Evolutionary conservation across 1,140 invertebrate species (phyloP), one percentile per base, ranked within the genome.

Genomic region (Drosophila takahashii): DNA sequence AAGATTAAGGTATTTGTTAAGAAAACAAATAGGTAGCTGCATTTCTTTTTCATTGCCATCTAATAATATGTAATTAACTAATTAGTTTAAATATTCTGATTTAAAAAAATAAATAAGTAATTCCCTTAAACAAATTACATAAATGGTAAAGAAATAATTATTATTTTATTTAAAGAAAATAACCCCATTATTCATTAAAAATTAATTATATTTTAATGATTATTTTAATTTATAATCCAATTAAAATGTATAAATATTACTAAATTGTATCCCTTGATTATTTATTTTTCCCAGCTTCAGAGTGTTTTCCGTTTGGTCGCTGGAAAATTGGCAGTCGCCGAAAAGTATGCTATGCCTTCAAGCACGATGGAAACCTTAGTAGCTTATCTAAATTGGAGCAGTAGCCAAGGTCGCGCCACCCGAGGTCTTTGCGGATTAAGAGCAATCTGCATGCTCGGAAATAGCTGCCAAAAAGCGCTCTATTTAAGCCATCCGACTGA

Each of bases 311-410:
- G 22, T 22, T 22, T 22, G 22, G 3, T 22, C 34, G 0, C 5
- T n/a, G 39, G 18, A 4, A 66, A 57, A 16, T 29, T 41, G 11
- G n/a, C 1, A 22, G 8, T 37, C 47, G 61, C 64, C 79, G n/a
- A 18, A 76, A 83, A 83, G 79, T 79, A 77, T 81, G 75, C 74
- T 9, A 57, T 15, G 13, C 9, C n/a, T 45, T 15, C 15, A 7
- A 13, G 1, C n/a, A 8, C 22, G 3, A n/a, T 29, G 34, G 16
- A 50, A 41, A 51, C 13, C 10, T 34, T 18, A 11, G 10, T 9
- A 26, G 32, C 58, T 86, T 86, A 85, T 85, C 81, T 85, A 86
- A 86, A 85, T 85, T 86, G 52, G 37, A 39, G 27, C 44, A 53
- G 11, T 34, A 22, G 15, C 6, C 71, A 71, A 77, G 71, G 71